Evolutionary conservation across 2,888 invertebrate genomes (phyloP).

Genomic region (Melolontha melolontha): DNA sequence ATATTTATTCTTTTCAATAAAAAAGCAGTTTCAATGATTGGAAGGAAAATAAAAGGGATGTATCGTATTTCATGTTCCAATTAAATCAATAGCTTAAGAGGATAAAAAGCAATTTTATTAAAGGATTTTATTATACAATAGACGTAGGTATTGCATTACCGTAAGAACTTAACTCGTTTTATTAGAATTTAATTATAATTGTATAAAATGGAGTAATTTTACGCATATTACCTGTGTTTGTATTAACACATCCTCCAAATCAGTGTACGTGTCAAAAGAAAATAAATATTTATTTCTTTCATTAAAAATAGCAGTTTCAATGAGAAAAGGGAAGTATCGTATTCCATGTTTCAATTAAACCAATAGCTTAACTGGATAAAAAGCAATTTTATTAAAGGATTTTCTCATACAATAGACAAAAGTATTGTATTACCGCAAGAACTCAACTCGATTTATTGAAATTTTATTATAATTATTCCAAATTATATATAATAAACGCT

Average conservation of each 20-base stretch:
- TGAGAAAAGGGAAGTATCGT: conserved; percentile 18
- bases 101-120: conserved; percentile 3
- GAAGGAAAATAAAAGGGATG: conserved; percentile 15
- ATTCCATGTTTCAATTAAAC: conserved; percentile 15
- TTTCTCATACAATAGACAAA: not conserved
- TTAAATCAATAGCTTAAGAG: not conserved
- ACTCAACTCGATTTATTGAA: too few relatives aligned
- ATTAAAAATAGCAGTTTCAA: not conserved
- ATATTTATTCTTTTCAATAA: conserved; percentile 22
- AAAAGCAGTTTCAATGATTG: not conserved
- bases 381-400: not conserved
- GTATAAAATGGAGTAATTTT: too few relatives aligned
- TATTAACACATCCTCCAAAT: too few relatives aligned
- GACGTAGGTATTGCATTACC: not conserved
- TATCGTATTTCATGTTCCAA: conserved; percentile 25
- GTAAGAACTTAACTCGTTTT: too few relatives aligned
- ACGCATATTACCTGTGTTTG: too few relatives aligned
- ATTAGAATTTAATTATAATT: too few relatives aligned
- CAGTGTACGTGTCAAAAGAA: not conserved
- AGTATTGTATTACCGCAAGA: not conserved
- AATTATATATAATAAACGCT: too few relatives aligned
- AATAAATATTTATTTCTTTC: conserved; percentile 31
- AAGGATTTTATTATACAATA: not conserved
- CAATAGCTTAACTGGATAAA: not conserved
- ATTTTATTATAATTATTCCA: too few relatives aligned